Percentiles rank a stretch among this genome's conserved stretches.
Evolutionary conservation across 2,113 vertebrate species (phyloP).

Genomic region (Ramphastos sulfuratus): DNA sequence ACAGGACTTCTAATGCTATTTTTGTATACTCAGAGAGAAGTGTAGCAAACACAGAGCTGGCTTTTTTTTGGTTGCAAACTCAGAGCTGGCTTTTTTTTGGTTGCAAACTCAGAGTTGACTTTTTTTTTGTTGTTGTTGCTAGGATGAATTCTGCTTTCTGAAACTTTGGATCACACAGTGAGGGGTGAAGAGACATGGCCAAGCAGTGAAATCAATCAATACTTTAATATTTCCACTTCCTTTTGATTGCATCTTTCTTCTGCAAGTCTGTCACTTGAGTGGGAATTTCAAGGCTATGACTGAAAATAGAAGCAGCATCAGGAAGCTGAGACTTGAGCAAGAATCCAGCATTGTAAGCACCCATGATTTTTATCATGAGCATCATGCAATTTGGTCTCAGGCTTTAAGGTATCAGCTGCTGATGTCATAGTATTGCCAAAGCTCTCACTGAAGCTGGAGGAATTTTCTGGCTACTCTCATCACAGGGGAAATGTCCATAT

Average conservation of each 20-base stretch:
- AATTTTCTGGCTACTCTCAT: neutral
- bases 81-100: neutral
- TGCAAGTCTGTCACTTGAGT: neutral
- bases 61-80: neutral
- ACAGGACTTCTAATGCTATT: neutral
- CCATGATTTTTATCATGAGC: neutral
- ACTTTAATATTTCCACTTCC: neutral
- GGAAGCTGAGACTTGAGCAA: neutral
- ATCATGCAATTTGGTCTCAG: neutral
- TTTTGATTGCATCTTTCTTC: neutral
- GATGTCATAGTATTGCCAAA: neutral
- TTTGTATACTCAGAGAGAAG: neutral
- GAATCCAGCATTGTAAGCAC: neutral
- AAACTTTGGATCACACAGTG: neutral
- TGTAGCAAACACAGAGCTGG: neutral
- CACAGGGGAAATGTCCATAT: neutral
- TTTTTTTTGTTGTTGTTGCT: neutral
- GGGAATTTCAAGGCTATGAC: neutral
- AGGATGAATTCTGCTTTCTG: neutral
- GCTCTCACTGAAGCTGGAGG: neutral
- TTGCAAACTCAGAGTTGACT: neutral
- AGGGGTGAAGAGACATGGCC: neutral
- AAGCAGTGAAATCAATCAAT: neutral
- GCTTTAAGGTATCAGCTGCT: constrained; percentile 4
- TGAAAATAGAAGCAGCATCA: neutral